Percentiles rank a stretch among this genome's conserved stretches.
Evolutionary conservation across 1,140 invertebrate species (phyloP).

Genomic region (Drosophila mayri): DNA sequence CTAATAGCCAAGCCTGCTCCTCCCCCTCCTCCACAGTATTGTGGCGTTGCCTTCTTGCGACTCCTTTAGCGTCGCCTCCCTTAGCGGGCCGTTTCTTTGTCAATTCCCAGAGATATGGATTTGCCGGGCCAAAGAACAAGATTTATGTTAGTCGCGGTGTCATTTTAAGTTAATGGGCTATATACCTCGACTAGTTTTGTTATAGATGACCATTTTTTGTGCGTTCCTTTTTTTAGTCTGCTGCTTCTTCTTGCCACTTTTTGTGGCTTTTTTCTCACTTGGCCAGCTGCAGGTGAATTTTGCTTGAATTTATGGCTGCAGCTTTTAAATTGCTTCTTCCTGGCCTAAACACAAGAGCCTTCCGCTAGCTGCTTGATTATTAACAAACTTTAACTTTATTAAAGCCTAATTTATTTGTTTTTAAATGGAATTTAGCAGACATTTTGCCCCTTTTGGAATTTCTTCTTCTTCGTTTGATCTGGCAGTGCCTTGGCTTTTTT

Average conservation of each 20-base stretch:
- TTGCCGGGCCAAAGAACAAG: slow-evolving; percentile 44
- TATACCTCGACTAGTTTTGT: slow-evolving; percentile 50
- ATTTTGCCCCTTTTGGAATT: background rate
- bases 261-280: background rate
- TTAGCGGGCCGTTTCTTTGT: slow-evolving; percentile 52
- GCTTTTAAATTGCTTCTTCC: slow-evolving; percentile 77
- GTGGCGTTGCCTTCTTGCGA: background rate
- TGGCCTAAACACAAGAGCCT: slow-evolving; percentile 34
- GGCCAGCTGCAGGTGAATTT: slow-evolving; percentile 70
- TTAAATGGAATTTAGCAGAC: background rate
- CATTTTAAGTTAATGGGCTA: slow-evolving; percentile 78
- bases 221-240: background rate
- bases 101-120: slow-evolving; percentile 72
- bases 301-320: slow-evolving; percentile 56
- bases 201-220: slow-evolving; percentile 38
- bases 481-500: background rate
- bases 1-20: slow-evolving; percentile 53
- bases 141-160: slow-evolving; percentile 75
- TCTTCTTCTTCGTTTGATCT: background rate
- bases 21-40: slow-evolving; percentile 15
- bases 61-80: background rate
- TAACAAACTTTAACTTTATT: background rate
- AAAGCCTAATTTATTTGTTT: slow-evolving; percentile 8
- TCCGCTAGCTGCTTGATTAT: background rate
- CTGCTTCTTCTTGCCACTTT: background rate